phyloP scores from a whole-genome alignment of 2,888 invertebrate species.

The Nasonia oneida region DNA sequence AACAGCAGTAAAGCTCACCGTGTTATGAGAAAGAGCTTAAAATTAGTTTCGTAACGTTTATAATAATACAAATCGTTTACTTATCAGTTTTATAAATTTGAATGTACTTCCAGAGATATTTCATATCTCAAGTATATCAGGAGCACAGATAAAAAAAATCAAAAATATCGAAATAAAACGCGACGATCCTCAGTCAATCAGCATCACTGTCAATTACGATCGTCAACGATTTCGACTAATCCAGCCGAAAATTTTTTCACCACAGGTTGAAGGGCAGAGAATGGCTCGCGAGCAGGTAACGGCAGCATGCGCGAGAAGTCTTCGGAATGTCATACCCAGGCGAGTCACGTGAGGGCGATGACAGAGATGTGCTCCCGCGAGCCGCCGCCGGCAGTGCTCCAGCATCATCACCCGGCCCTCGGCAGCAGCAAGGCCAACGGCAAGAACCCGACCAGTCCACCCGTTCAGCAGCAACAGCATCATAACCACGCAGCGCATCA shows the following conservation, averaged over 20 bases:
- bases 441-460: slow-evolving; percentile 71
- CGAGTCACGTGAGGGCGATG: slow-evolving; percentile 78
- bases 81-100: background rate
- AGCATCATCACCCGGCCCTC: slow-evolving; percentile 70
- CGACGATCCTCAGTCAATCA: background rate
- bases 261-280: slow-evolving; percentile 62
- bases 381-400: slow-evolving; percentile 69
- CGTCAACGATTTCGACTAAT: slow-evolving; percentile 49
- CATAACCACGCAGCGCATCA: slow-evolving; percentile 34
- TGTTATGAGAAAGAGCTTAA: background rate
- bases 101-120: background rate
- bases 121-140: background rate
- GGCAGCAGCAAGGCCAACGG: slow-evolving; percentile 77
- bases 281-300: slow-evolving; percentile 72
- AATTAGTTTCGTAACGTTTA: background rate
- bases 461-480: slow-evolving; percentile 29
- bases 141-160: background rate
- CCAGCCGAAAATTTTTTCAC: background rate
- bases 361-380: slow-evolving; percentile 79
- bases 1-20: background rate
- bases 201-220: background rate
- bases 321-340: slow-evolving; percentile 78
- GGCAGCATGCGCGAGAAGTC: slow-evolving; percentile 78
- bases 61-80: background rate
- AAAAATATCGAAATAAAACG: background rate